Evolutionary conservation across 2,888 invertebrate genomes (phyloP).

Genomic region (Loripinus fragilis): DNA sequence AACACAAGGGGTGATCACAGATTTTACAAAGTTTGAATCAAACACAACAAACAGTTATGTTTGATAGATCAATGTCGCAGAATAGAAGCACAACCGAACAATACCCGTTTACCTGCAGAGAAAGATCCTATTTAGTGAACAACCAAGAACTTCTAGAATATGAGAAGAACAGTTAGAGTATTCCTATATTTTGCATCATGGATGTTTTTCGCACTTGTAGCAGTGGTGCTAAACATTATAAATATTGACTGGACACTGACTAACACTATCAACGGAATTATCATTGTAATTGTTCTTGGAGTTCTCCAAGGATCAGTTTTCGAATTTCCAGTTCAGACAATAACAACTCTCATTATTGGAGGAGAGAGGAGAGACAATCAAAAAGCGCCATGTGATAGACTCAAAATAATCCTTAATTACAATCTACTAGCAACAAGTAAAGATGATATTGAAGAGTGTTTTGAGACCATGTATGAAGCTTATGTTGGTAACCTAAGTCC

Average conservation of each 20-base stretch:
- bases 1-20: too few species aligned
- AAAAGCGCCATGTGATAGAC: conserved; percentile 59
- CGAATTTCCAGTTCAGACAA: conserved; percentile 74
- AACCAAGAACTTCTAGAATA: conserved; percentile 28
- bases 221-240: conserved; percentile 70
- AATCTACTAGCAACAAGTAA: conserved; percentile 71
- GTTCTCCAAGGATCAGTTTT: conserved; percentile 74
- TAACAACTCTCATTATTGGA: conserved; percentile 71
- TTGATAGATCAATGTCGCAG: not conserved
- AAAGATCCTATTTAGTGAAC: not conserved
- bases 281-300: conserved; percentile 71
- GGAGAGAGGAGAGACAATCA: conserved; percentile 63
- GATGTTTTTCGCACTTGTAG: conserved; percentile 66
- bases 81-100: not conserved
- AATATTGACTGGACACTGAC: conserved; percentile 75
- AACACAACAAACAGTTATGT: not conserved
- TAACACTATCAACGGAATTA: conserved; percentile 69
- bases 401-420: conserved; percentile 72
- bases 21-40: too few species aligned
- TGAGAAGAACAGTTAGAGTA: conserved; percentile 66
- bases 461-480: conserved; percentile 76
- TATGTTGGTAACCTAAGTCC: conserved; percentile 75
- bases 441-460: conserved; percentile 76
- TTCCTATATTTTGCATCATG: conserved; percentile 73
- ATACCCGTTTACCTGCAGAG: not conserved